A percentile compares a stretch with the other conserved stretches of the same genome.
These are phyloP conservation scores for Onychomys leucogaster DNA, from an alignment of 2,797 vertebrate genomes.

Conservation along the genomic window DNA sequence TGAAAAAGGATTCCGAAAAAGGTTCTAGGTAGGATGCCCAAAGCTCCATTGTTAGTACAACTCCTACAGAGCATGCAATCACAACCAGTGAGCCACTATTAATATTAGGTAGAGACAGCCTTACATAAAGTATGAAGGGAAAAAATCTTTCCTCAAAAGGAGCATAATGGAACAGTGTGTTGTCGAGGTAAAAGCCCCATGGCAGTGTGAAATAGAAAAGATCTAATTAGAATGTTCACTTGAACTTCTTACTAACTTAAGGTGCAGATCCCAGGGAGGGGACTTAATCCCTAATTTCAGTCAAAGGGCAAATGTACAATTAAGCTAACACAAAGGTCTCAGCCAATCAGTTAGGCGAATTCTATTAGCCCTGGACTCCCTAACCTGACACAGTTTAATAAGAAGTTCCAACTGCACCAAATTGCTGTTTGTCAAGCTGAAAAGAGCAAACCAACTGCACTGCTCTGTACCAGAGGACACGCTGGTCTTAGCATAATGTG, in stretches of 20 bases:
- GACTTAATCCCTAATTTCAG: slow-evolving; percentile 76
- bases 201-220: slow-evolving; percentile 59
- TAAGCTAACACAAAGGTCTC: slow-evolving; percentile 68
- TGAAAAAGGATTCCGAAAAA: background rate
- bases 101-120: slow-evolving; percentile 47
- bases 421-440: slow-evolving; percentile 75
- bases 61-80: background rate
- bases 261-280: slow-evolving; percentile 52
- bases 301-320: slow-evolving; percentile 77
- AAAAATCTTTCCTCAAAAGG: slow-evolving; percentile 56
- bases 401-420: slow-evolving; percentile 69
- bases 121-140: slow-evolving; percentile 40
- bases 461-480: background rate
- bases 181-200: slow-evolving; percentile 66
- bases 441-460: slow-evolving; percentile 52
- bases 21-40: background rate
- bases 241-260: slow-evolving; percentile 66
- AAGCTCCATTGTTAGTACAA: background rate
- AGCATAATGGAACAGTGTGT: slow-evolving; percentile 54
- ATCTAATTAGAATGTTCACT: slow-evolving; percentile 72
- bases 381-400: slow-evolving; percentile 65
- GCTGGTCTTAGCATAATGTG: background rate
- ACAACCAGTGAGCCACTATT: background rate
- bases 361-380: slow-evolving; percentile 51
- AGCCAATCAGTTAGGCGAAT: slow-evolving; percentile 67